Base-by-base conservation (phyloP, 2,797 vertebrate species). In the Scolopax bukidnonensis region DNA sequence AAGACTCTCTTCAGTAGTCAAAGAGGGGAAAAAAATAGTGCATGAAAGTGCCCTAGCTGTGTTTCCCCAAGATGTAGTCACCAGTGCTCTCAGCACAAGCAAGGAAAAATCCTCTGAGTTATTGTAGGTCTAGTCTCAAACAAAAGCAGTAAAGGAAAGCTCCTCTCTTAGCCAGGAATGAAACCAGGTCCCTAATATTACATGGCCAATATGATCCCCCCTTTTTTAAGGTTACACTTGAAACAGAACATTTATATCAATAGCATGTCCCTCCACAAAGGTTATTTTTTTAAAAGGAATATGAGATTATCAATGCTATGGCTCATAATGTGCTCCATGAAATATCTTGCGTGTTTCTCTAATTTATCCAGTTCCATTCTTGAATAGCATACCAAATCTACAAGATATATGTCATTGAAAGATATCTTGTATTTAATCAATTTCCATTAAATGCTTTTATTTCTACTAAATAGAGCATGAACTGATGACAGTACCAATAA, bases 91-190 rank as follows among this genome's bases (percentile, higher is more conserved):
- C 11, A 13, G 24, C 6, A 84, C 23, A 36, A 77, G 20, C 30
- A 43, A 1, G 11, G 17, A 20, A 45, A 73, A 54, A 28, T 7
- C 4, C 4, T 36, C 40, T 53, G 43, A 9, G 9, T 16, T 32
- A 12, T 1, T 77, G 33, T 30, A 59, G 75, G 0, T 20, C 12
- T 25, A 63, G 0, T 20, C 33, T 16, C 38, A 68, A 57, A n/a
- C 1, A 36, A 41, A 19, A 36, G n/a, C 63, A 67, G 43, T 2
- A 28, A 32, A 50, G 7, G 30, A 76, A 70, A 57, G 56, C 23
- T 74, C 18, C 5, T 38, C 17, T 88, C 45, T 53, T n/a, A 30
- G 33, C 38, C 45, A 53, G 10, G 12, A 65, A 38, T 3, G 2
- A 73, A 50, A 17, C 9, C 56, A 70, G 18, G 4, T 53, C 61